phyloP scores from a whole-genome alignment of 1,140 invertebrate species.

The Cotesia vestalis region DNA sequence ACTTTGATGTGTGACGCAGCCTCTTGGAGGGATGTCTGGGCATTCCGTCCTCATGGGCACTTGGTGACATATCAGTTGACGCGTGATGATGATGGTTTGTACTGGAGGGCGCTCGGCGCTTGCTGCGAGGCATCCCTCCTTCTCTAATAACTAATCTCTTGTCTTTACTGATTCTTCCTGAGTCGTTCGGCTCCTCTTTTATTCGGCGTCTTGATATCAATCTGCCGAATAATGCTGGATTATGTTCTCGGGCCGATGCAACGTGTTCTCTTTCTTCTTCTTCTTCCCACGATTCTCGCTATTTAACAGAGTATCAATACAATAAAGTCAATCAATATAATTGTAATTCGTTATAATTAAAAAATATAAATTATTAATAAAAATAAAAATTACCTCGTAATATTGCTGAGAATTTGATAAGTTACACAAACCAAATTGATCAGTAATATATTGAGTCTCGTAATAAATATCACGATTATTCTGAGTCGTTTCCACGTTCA shows the following conservation, averaged over 20 bases:
- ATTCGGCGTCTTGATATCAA: not conserved
- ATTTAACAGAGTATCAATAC: not conserved
- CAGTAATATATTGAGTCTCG: conserved; percentile 46
- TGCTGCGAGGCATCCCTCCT: conserved; percentile 65
- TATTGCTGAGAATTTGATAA: conserved; percentile 43
- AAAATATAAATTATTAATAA: conserved; percentile 8
- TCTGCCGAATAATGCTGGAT: not conserved
- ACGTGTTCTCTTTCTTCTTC: not conserved
- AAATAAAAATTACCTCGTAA: conserved; percentile 40
- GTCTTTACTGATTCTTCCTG: not conserved
- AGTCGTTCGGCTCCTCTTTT: not conserved
- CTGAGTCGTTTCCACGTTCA: conserved; percentile 42
- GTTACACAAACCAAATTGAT: conserved; percentile 48
- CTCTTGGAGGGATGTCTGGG: conserved; percentile 62
- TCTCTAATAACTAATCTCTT: conserved; percentile 32
- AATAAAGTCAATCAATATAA: not conserved
- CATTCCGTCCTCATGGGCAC: conserved; percentile 60
- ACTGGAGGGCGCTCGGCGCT: conserved; percentile 64
- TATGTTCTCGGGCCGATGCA: conserved; percentile 2
- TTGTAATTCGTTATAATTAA: not conserved
- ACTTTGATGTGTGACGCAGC: conserved; percentile 60
- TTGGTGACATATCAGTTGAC: conserved; percentile 58
- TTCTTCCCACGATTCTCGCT: not conserved
- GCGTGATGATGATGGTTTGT: conserved; percentile 59
- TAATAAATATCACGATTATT: conserved; percentile 45